phyloP scores from a whole-genome alignment of 2,113 vertebrate species.

The Strix uralensis region DNA sequence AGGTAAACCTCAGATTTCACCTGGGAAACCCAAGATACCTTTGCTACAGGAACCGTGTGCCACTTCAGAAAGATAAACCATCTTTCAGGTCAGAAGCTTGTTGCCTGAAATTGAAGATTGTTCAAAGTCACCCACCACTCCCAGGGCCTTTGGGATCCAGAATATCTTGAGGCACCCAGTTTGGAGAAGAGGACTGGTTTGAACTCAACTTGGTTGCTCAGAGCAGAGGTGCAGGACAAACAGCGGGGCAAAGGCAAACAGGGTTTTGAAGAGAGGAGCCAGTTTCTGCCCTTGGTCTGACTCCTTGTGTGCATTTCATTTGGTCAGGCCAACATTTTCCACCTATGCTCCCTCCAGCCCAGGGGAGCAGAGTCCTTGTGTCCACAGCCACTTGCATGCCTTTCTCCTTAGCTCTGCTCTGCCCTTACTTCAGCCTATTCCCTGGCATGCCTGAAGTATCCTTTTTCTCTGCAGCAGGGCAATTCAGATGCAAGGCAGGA shows the following conservation, averaged over 20 bases:
- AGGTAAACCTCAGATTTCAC: background rate
- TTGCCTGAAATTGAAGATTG: background rate
- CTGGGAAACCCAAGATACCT: background rate
- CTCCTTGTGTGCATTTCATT: background rate
- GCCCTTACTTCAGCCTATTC: background rate
- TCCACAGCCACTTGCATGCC: background rate
- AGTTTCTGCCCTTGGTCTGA: background rate
- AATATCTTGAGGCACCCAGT: background rate
- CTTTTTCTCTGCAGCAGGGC: background rate
- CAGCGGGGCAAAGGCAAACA: background rate
- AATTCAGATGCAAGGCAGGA: background rate
- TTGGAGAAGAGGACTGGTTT: background rate
- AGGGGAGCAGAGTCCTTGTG: background rate
- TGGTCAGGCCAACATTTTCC: background rate
- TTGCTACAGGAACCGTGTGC: fast-evolving
- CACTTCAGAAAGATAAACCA: background rate
- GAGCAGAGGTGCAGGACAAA: fast-evolving
- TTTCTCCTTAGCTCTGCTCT: background rate
- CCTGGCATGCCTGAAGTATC: background rate
- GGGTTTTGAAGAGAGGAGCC: background rate
- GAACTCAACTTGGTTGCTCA: background rate
- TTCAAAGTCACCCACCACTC: background rate
- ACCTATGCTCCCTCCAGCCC: background rate
- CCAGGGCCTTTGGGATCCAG: background rate
- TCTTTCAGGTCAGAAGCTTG: background rate